These are phyloP conservation scores for Sebastes matsubarae DNA, from an alignment of 2,797 vertebrate species.

Conservation along the genomic window DNA sequence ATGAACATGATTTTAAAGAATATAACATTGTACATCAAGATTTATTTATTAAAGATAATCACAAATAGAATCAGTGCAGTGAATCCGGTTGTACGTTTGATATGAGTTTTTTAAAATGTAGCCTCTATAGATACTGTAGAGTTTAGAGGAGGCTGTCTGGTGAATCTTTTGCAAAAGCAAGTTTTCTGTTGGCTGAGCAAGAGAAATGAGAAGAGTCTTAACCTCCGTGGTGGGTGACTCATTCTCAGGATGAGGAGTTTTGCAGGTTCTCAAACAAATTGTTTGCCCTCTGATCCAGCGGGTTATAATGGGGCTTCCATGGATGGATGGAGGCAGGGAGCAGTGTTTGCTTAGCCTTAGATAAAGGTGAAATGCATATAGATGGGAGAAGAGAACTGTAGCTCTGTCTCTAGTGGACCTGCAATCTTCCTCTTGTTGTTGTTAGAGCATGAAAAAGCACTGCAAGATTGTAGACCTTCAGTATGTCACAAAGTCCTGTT, in stretches of 20 bases:
- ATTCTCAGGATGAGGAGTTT: slow-evolving; percentile 21
- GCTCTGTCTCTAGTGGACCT: neutral
- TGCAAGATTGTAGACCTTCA: neutral
- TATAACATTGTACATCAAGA: neutral
- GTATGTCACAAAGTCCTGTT: neutral
- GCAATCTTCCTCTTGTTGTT: neutral
- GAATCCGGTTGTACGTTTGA: neutral
- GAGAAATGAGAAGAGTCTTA: slow-evolving; percentile 4
- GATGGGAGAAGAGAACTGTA: neutral
- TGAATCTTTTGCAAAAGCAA: neutral
- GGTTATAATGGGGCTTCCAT: neutral
- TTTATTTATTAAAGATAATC: neutral
- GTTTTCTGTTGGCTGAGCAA: neutral
- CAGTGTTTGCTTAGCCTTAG: slow-evolving; percentile 26
- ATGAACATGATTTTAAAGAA: neutral
- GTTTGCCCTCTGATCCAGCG: slow-evolving; percentile 37
- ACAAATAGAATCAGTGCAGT: neutral
- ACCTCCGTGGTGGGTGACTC: neutral
- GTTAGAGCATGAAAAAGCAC: neutral
- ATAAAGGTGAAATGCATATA: slow-evolving; percentile 15
- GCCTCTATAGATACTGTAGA: neutral
- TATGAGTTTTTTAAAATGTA: neutral
- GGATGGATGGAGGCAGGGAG: slow-evolving; percentile 27
- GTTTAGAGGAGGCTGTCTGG: no score
- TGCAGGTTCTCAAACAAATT: slow-evolving; percentile 9